Base-by-base conservation (phyloP, 2,888 invertebrate genomes). In the Hecatera dysodea region DNA sequence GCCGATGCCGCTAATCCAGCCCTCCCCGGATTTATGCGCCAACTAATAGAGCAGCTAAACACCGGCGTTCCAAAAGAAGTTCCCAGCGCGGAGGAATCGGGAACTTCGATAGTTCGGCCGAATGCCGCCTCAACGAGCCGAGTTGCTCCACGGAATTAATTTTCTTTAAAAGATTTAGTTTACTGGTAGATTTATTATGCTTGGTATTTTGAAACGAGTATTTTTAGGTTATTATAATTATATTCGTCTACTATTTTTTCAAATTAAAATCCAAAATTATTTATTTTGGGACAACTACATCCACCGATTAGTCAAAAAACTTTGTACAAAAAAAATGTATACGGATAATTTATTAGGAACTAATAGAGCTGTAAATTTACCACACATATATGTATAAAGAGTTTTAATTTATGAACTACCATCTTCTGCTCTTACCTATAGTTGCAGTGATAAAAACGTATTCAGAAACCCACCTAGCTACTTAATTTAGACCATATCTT, bases 11-110 rank as follows among this genome's bases (percentile, higher is more conserved):
- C 68, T 84, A 78, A 84, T 84, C 84, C 75, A 57, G 66, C 55
- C 56, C 33, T 52, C 57, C 62, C 62, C 56, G 62, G 71, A 75
- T 72, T 78, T 78, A 84, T 79, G 66, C 55, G 36, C 63, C 70
- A 56, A 73, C 84, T 78, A 83, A 81, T 78, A 77, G 75, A 83
- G 72, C 74, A 46, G 77, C 75, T 85, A 75, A 80, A 79, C 78
- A 80, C 62, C 75, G 77, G 52, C n/a, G n/a, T n/a, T n/a, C n/a
- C n/a, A n/a, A n/a, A n/a, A 50, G 64, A 79, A 81, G 63, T 81
- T 79, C 59, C 53, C 8, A 67, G 55, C 67, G 52, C 60, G 52
- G 78, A 84, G 81, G 83, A 82, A 82, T 74, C 71, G 53, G 55
- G 56, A 76, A 78, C 70, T 79, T 78, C 57, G 48, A 72, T 68